Conservation (phyloP, 2,888 invertebrate species). For the Pocota personata region DNA sequence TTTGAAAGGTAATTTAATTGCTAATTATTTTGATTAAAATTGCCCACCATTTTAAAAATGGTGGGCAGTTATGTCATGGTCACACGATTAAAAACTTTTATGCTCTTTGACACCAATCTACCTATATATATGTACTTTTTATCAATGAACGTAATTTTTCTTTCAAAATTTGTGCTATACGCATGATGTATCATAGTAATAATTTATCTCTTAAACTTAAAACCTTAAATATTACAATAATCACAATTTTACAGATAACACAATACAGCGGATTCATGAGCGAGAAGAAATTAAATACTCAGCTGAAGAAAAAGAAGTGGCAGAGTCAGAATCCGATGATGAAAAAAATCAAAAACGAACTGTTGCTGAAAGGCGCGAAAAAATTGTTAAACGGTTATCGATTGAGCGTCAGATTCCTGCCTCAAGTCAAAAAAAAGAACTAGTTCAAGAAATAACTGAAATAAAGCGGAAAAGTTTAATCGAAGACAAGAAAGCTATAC, state of each 20-base stretch:
- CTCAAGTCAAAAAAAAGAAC: slow-evolving; percentile 89
- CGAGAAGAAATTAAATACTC: slow-evolving; percentile 90
- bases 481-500: slow-evolving; percentile 82
- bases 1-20: too few species aligned
- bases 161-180: too few species aligned
- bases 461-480: slow-evolving; percentile 87
- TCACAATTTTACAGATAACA: slow-evolving; percentile 78
- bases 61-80: too few species aligned
- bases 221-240: not conserved
- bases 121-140: too few species aligned
- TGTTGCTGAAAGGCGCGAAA: slow-evolving; percentile 90
- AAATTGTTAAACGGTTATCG: slow-evolving; percentile 89
- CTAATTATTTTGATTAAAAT: too few species aligned
- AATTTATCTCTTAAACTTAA: too few species aligned
- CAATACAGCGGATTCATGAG: slow-evolving; percentile 83
- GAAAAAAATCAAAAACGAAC: slow-evolving; percentile 87
- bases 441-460: slow-evolving; percentile 88
- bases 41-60: too few species aligned
- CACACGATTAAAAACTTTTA: too few species aligned
- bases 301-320: slow-evolving; percentile 90
- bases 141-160: too few species aligned
- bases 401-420: slow-evolving; percentile 88
- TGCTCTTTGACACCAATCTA: too few species aligned
- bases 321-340: slow-evolving; percentile 86
- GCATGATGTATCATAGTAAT: too few species aligned